Conservation (phyloP, 2,113 vertebrate species). For the Craseonycteris thonglongyai region DNA sequence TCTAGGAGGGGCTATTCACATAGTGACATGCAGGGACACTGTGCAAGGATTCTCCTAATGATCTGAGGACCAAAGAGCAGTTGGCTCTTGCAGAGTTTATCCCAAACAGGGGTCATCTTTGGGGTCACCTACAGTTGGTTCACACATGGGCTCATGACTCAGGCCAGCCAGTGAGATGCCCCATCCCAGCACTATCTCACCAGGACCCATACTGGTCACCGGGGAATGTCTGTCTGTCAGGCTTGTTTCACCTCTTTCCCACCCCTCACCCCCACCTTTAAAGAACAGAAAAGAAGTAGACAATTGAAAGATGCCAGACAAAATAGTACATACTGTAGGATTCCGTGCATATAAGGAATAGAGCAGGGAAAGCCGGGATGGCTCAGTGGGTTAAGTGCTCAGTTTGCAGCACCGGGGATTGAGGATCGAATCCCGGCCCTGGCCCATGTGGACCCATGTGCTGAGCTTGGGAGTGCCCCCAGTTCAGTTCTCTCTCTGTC, state of each 20-base stretch:
- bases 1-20: not conserved
- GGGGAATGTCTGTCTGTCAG: not conserved
- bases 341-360: not conserved
- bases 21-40: accelerated
- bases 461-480: no score
- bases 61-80: not conserved
- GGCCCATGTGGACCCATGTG: no score
- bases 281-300: not conserved
- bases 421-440: no score
- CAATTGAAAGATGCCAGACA: not conserved
- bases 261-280: not conserved
- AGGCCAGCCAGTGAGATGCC: not conserved
- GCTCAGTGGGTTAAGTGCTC: no score
- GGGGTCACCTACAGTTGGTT: not conserved
- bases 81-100: not conserved
- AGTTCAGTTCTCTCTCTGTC: no score
- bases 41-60: not conserved
- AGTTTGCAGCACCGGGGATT: no score
- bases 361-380: no score
- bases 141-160: not conserved
- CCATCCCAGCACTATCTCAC: not conserved
- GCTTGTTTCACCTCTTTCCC: not conserved
- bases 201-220: not conserved
- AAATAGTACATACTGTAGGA: accelerated
- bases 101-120: not conserved